Percentiles rank a stretch among this genome's conserved stretches.
phyloP scores from a whole-genome alignment of 2,888 invertebrate genomes.

The Drosophila nigricruria region DNA sequence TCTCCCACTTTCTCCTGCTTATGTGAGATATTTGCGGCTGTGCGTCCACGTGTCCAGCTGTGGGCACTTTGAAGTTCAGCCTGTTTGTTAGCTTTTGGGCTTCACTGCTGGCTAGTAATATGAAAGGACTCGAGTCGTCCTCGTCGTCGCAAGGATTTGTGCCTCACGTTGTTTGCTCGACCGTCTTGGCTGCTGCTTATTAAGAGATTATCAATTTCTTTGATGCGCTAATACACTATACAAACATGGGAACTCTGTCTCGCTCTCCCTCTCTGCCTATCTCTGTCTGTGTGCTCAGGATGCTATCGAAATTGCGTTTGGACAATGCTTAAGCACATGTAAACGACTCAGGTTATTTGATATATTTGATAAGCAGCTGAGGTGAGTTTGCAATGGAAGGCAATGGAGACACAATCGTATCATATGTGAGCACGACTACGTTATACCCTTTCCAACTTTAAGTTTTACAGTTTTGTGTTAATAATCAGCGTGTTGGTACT shows the following conservation, averaged over 20 bases:
- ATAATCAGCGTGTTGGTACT: no score
- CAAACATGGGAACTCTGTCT: constrained; percentile 37
- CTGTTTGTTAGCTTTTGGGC: constrained; percentile 70
- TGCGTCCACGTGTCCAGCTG: constrained; percentile 55
- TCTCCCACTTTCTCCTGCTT: not conserved
- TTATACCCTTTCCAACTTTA: not conserved
- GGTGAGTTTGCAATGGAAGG: not conserved
- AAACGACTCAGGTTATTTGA: constrained; percentile 7
- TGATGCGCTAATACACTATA: constrained; percentile 67
- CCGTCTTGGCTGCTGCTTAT: constrained; percentile 65
- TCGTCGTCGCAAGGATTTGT: constrained; percentile 24
- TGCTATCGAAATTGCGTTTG: constrained; percentile 5
- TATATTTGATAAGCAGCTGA: constrained; percentile 6
- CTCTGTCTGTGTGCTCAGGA: not conserved
- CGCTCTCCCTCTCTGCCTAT: not conserved
- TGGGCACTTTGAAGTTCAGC: constrained; percentile 61
- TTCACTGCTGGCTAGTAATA: constrained; percentile 49
- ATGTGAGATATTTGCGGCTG: constrained; percentile 8
- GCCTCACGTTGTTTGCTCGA: constrained; percentile 46
- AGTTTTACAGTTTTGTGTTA: not conserved
- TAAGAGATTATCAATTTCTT: constrained; percentile 79
- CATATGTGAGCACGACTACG: not conserved
- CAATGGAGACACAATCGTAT: no score
- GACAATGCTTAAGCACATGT: constrained; percentile 2
- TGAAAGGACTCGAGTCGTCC: constrained; percentile 15